Evolutionary conservation across 2,888 invertebrate species (phyloP), one percentile per base, ranked within the genome.

Genomic region (Hololepta plana): DNA sequence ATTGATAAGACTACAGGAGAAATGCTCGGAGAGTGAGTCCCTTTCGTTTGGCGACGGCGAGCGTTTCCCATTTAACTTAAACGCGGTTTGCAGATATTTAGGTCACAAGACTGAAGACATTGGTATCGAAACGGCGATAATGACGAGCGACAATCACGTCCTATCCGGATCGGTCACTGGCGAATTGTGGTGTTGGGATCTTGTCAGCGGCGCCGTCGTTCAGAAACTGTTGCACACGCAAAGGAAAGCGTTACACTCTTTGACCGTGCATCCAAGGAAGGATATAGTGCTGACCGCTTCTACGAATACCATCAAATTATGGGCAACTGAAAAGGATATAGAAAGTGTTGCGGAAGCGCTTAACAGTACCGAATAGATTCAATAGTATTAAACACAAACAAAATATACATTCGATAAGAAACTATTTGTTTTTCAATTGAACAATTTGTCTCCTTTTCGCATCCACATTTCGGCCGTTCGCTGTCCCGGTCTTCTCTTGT

Each of bases 151-250:
- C 48, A 76, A 75, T 23, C 73, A 76, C 39, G 71, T 98, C 22
- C 57, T 95, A 20, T 82, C 85, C 11, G 96, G 96, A 0, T 91
- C 93, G 0, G 77, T 77, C 8, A 76, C 80, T 32, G 95, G 95
- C 0, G 64, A 67, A 38, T 58, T 90, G 4, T 82, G 77, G 59
- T 69, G 74, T 40, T 99, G 91, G 85, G 88, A 93, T 55, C 61
- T 98, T 21, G 69, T 93, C 3, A 75, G 76, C 34, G 72, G 72
- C 4, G 64, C 66, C 40, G 55, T 77, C 2, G 45, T 58, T 23
- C 44, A 55, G 23, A 65, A 62, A 36, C 52, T 65, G 14, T 39
- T 53, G 3, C 70, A 71, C 38, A 57, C 49, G 17, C 41, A 44
- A n/a, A 53, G 52, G 12, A 64, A 63, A 31, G 72, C 75, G 0